These are phyloP conservation scores for Macaria liturata DNA, from an alignment of 2,888 invertebrate genomes.

Conservation along the genomic window DNA sequence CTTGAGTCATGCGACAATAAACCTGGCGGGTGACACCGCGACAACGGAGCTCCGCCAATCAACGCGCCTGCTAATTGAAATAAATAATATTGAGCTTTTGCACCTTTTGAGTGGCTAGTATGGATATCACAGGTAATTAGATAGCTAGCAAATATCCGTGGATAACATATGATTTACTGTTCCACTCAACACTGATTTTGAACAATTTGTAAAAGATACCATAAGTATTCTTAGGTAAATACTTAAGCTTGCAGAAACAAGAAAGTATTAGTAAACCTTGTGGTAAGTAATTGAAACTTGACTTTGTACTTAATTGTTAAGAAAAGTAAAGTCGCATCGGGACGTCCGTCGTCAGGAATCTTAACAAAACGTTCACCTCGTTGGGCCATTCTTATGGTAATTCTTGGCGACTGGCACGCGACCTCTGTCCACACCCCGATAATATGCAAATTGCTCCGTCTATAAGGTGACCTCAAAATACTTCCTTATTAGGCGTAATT, in stretches of 20 bases:
- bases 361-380: constrained; percentile 74
- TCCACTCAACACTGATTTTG: no score
- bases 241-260: no score
- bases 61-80: constrained; percentile 53
- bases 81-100: constrained; percentile 41
- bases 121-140: neutral
- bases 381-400: constrained; percentile 78
- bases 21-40: constrained; percentile 68
- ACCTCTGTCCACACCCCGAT: constrained; percentile 79
- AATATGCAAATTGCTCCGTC: constrained; percentile 76
- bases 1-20: constrained; percentile 71
- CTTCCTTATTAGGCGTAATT: constrained; percentile 67
- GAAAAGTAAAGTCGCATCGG: constrained; percentile 60
- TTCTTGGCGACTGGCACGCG: constrained; percentile 71
- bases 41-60: constrained; percentile 60
- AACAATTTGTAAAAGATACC: no score
- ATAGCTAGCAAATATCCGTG: no score
- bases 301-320: constrained; percentile 55
- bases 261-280: no score
- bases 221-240: no score
- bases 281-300: constrained; percentile 8
- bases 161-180: no score
- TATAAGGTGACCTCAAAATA: constrained; percentile 75
- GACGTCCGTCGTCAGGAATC: constrained; percentile 60
- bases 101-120: constrained; percentile 12